Percentiles rank a stretch among this genome's conserved stretches.
Conservation (phyloP, 2,797 vertebrate genomes). For the Dicrostonyx torquatus region DNA sequence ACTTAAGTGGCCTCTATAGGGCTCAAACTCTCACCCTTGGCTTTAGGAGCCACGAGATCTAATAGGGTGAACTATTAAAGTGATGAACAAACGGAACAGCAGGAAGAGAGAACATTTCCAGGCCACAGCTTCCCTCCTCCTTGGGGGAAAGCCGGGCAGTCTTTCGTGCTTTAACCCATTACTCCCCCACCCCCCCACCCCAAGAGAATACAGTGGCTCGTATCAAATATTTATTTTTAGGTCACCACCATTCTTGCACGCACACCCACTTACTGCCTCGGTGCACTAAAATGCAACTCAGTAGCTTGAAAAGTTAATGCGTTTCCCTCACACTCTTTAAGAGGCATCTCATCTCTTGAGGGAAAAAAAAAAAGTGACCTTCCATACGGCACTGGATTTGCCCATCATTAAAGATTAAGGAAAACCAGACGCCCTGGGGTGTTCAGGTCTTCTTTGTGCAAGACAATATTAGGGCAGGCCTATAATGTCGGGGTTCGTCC, state of each 20-base stretch:
- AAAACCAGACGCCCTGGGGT: conserved; percentile 67
- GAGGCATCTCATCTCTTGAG: conserved; percentile 77
- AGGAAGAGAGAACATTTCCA: conserved; percentile 65
- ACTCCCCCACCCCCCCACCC: background rate
- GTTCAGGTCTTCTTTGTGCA: conserved; percentile 41
- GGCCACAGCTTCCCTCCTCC: conserved; percentile 54
- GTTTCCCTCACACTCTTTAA: conserved; percentile 79
- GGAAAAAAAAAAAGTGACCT: conserved; percentile 67
- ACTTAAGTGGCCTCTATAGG: conserved; percentile 64
- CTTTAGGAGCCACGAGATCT: conserved; percentile 62
- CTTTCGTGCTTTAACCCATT: conserved; percentile 63
- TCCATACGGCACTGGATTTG: conserved; percentile 79
- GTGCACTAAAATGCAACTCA: conserved; percentile 74
- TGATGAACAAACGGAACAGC: conserved; percentile 32
- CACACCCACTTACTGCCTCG: conserved; percentile 71
- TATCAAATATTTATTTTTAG: conserved; percentile 79
- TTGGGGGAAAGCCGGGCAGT: conserved; percentile 27
- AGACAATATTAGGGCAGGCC: background rate
- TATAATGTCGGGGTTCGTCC: conserved; percentile 58
- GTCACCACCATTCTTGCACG: conserved; percentile 56
- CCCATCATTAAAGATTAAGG: conserved; percentile 80
- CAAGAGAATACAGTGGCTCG: conserved; percentile 43
- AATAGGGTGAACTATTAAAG: conserved; percentile 70
- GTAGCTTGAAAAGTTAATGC: conserved; percentile 78
- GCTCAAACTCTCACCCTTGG: conserved; percentile 71